Percentiles rank a stretch among this genome's conserved stretches.
phyloP scores from a whole-genome alignment of 2,888 invertebrate species.

The Nomada ruficornis region DNA sequence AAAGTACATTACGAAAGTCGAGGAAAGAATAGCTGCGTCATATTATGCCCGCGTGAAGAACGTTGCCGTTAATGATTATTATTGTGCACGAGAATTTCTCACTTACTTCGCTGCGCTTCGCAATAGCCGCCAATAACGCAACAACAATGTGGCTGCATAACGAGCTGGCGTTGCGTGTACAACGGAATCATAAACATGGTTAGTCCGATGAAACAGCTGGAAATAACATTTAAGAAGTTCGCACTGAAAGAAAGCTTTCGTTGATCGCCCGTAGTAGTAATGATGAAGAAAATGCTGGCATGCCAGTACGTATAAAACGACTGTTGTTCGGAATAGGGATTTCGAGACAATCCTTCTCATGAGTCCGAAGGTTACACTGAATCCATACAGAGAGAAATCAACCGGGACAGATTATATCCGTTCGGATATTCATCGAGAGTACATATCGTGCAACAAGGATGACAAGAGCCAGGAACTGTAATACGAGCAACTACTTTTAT shows the following conservation, averaged over 20 bases:
- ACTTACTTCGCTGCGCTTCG: slow-evolving; percentile 63
- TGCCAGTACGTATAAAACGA: slow-evolving; percentile 8
- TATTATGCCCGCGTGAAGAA: slow-evolving; percentile 58
- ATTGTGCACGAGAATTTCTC: slow-evolving; percentile 72
- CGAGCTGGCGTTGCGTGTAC: slow-evolving; percentile 60
- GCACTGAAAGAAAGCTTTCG: not conserved
- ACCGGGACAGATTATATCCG: not conserved
- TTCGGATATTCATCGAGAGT: not conserved
- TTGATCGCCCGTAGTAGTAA: not conserved
- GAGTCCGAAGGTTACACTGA: not conserved
- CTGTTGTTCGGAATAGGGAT: not conserved
- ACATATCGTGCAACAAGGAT: slow-evolving; percentile 11
- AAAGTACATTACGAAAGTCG: slow-evolving; percentile 37
- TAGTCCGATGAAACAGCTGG: slow-evolving; percentile 49
- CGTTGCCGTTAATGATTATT: slow-evolving; percentile 65
- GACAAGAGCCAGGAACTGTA: slow-evolving; percentile 24
- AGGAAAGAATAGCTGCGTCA: slow-evolving; percentile 44
- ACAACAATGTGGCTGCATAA: slow-evolving; percentile 64
- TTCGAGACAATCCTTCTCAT: not conserved
- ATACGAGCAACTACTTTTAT: slow-evolving; percentile 1
- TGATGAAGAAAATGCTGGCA: not conserved
- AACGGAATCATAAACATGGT: slow-evolving; percentile 65
- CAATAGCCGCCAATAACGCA: slow-evolving; percentile 65
- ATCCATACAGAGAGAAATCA: not conserved
- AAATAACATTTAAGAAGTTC: slow-evolving; percentile 33